Percentiles rank a stretch among this genome's conserved stretches.
phyloP scores from a whole-genome alignment of 2,113 vertebrate species.

The Albula glossodonta region DNA sequence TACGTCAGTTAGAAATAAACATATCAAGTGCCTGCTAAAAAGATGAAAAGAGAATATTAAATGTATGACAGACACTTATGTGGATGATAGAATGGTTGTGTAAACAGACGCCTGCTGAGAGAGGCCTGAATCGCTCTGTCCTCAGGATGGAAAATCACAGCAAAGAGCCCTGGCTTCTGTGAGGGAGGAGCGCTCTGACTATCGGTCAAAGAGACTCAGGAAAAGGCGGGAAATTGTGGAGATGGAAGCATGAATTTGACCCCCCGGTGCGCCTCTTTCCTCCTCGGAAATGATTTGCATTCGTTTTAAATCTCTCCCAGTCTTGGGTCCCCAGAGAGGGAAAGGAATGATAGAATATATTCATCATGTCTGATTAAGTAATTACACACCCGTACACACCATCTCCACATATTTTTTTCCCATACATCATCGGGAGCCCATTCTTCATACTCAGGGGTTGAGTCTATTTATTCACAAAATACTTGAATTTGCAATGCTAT shows the following conservation, averaged over 20 bases:
- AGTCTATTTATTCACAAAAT: too few relatives aligned
- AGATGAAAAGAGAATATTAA: not conserved
- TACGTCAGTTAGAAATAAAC: too few relatives aligned
- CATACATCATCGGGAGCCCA: not conserved
- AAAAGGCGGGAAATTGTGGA: not conserved
- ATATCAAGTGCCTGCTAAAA: too few relatives aligned
- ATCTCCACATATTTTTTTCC: not conserved
- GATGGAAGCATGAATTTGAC: not conserved
- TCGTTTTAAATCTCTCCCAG: not conserved
- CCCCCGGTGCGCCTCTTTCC: not conserved
- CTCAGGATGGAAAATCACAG: not conserved
- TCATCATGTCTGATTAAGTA: conserved; percentile 11
- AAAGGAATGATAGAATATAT: not conserved
- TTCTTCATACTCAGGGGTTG: not conserved
- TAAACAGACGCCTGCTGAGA: not conserved
- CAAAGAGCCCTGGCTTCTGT: not conserved
- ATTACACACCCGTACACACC: not conserved
- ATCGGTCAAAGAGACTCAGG: not conserved
- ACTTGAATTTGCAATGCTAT: not conserved
- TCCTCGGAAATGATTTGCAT: not conserved
- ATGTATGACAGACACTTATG: not conserved
- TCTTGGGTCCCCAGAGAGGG: not conserved
- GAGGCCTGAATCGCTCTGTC: not conserved
- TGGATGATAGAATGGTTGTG: not conserved
- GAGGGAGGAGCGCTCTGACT: not conserved